Percentiles rank a stretch among this genome's conserved stretches.
phyloP scores from a whole-genome alignment of 2,113 vertebrate genomes.

The Sapajus apella region DNA sequence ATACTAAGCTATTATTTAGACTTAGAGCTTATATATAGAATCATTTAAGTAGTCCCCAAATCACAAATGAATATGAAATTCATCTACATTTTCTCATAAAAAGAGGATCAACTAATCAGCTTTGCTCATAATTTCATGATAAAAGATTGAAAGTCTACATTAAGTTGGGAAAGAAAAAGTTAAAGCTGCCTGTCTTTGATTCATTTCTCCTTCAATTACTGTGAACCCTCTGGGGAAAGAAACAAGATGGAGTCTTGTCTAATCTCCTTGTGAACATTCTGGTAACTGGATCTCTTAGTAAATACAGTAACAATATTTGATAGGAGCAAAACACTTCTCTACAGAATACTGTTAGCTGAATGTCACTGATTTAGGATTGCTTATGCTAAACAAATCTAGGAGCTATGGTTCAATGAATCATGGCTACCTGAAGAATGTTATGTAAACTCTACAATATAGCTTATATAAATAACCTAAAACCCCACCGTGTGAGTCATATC shows the following conservation, averaged over 20 bases:
- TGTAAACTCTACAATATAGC: neutral
- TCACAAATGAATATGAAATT: neutral
- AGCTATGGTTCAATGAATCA: neutral
- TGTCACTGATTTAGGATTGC: neutral
- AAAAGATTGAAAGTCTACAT: neutral
- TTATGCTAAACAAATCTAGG: neutral
- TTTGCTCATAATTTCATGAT: neutral
- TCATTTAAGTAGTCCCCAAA: neutral
- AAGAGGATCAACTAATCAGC: neutral
- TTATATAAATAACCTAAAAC: neutral
- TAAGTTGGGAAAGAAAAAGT: neutral
- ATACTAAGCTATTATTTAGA: neutral
- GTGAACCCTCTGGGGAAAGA: neutral
- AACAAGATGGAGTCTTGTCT: neutral
- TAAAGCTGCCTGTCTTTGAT: neutral
- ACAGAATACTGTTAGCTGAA: neutral
- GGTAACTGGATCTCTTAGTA: neutral
- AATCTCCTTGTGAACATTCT: neutral
- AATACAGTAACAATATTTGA: neutral
- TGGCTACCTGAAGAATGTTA: neutral
- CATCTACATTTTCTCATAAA: neutral
- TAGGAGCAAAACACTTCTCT: neutral
- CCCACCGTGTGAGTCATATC: neutral
- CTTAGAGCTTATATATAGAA: neutral
- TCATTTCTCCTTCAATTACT: neutral